Percentiles rank a stretch among this genome's conserved stretches.
Evolutionary conservation across 1,140 invertebrate species (phyloP).

Genomic region (Drosophila lini): DNA sequence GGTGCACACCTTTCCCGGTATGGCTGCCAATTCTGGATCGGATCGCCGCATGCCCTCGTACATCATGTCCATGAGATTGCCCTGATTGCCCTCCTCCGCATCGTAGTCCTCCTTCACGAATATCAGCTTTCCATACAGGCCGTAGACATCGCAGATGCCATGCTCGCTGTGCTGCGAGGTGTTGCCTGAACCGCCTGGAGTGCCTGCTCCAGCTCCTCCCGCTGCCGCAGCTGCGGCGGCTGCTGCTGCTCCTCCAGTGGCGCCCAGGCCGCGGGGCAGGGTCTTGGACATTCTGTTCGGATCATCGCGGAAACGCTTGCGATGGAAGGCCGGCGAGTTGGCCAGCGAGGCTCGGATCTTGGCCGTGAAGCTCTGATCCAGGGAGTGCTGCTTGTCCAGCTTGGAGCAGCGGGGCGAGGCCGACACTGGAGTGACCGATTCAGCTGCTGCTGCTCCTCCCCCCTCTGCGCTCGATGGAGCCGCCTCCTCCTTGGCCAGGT

Average conservation of each 20-base stretch:
- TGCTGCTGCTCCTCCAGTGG: constrained; percentile 84
- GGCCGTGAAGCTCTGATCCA: constrained; percentile 86
- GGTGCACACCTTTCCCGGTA: constrained; percentile 92
- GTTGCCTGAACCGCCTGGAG: constrained; percentile 85
- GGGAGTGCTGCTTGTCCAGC: constrained; percentile 87
- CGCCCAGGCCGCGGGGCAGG: constrained; percentile 89
- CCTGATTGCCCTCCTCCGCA: constrained; percentile 89
- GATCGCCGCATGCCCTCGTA: constrained; percentile 91
- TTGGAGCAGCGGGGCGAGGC: constrained; percentile 85
- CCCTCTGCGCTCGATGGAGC: constrained; percentile 4
- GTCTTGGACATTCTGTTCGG: constrained; percentile 90
- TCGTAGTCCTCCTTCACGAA: constrained; percentile 93
- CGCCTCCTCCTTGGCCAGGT: constrained; percentile 63
- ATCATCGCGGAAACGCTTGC: constrained; percentile 88
- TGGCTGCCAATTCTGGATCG: constrained; percentile 92
- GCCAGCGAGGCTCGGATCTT: constrained; percentile 87
- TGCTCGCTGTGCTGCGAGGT: constrained; percentile 86
- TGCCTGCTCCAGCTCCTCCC: constrained; percentile 83
- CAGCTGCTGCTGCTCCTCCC: constrained; percentile 36
- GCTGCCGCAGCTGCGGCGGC: constrained; percentile 30
- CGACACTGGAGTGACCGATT: constrained; percentile 47
- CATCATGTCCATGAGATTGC: constrained; percentile 87
- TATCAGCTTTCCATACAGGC: constrained; percentile 94
- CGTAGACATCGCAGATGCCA: constrained; percentile 92
- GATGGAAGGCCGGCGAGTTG: constrained; percentile 89